These are phyloP conservation scores for Clavelina lepadiformis DNA, from an alignment of 23 tunicate genomes.

Conservation along the genomic window DNA sequence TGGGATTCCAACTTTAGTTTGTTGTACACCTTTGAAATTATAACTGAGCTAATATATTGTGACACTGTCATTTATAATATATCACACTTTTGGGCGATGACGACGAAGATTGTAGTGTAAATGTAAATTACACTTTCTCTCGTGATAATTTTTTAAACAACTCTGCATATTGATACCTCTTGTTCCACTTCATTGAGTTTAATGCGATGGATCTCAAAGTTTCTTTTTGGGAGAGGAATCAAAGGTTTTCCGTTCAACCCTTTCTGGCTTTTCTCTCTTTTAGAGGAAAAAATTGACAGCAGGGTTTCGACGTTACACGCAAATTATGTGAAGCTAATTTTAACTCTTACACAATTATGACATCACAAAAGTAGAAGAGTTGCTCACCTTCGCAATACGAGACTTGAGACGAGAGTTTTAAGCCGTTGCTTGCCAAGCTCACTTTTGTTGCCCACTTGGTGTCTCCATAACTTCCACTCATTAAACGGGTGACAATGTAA, in stretches of 20 bases:
- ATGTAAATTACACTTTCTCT: not conserved
- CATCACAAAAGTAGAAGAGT: not conserved
- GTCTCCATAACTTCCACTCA: conserved; percentile 72
- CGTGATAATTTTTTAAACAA: not conserved
- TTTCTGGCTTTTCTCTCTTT: conserved; percentile 58
- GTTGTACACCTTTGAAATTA: conserved; percentile 82
- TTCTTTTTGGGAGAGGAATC: conserved; percentile 44
- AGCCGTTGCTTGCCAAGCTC: conserved; percentile 40
- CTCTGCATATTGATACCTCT: conserved; percentile 30
- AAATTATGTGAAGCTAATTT: not conserved
- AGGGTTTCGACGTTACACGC: not conserved
- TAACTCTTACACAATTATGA: not conserved
- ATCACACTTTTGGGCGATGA: too few species aligned
- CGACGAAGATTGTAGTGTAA: not conserved
- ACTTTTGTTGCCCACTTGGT: conserved; percentile 67
- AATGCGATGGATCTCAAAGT: conserved; percentile 31
- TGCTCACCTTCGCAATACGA: conserved; percentile 72
- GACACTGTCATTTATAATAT: too few species aligned
- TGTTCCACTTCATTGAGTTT: conserved; percentile 50
- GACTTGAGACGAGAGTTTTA: conserved; percentile 70
- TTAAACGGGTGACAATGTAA: conserved; percentile 74
- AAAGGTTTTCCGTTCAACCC: conserved; percentile 71
- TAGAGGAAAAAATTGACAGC: not conserved
- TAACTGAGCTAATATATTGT: too few species aligned
- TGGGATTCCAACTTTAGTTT: conserved; percentile 59